Conservation (phyloP, 2,888 invertebrate genomes). For the Hirtodrosophila confusa region DNA sequence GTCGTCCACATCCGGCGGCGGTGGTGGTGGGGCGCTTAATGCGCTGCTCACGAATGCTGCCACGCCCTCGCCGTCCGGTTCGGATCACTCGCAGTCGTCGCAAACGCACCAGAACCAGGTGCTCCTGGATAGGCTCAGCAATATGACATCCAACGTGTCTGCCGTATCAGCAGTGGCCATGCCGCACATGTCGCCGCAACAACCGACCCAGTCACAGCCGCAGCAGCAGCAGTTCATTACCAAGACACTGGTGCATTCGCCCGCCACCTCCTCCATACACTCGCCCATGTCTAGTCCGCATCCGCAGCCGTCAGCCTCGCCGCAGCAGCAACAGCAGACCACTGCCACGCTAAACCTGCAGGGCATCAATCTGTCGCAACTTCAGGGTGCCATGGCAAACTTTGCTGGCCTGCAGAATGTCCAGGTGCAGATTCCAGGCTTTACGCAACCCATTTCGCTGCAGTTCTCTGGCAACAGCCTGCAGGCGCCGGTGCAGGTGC, state of each 20-base stretch:
- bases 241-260: slow-evolving; percentile 83
- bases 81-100: slow-evolving; percentile 82
- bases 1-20: slow-evolving; percentile 39
- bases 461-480: slow-evolving; percentile 88
- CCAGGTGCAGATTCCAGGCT: slow-evolving; percentile 90
- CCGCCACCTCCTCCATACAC: slow-evolving; percentile 83
- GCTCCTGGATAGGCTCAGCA: slow-evolving; percentile 83
- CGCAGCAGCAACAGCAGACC: slow-evolving; percentile 83
- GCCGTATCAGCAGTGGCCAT: slow-evolving; percentile 69
- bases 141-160: slow-evolving; percentile 73
- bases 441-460: slow-evolving; percentile 93
- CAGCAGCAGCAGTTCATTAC: slow-evolving; percentile 80
- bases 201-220: slow-evolving; percentile 53
- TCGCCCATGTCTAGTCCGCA: slow-evolving; percentile 87
- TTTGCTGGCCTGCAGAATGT: slow-evolving; percentile 91
- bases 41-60: slow-evolving; percentile 85
- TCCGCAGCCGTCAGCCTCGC: slow-evolving; percentile 84
- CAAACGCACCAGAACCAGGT: slow-evolving; percentile 81
- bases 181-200: slow-evolving; percentile 82
- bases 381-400: slow-evolving; percentile 86
- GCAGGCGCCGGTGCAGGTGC: slow-evolving; percentile 76
- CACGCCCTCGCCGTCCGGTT: slow-evolving; percentile 82
- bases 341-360: slow-evolving; percentile 86
- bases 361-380: slow-evolving; percentile 89
- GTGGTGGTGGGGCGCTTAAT: slow-evolving; percentile 80